phyloP scores from a whole-genome alignment of 2,797 vertebrate genomes.

The Phoxinus dragarum region DNA sequence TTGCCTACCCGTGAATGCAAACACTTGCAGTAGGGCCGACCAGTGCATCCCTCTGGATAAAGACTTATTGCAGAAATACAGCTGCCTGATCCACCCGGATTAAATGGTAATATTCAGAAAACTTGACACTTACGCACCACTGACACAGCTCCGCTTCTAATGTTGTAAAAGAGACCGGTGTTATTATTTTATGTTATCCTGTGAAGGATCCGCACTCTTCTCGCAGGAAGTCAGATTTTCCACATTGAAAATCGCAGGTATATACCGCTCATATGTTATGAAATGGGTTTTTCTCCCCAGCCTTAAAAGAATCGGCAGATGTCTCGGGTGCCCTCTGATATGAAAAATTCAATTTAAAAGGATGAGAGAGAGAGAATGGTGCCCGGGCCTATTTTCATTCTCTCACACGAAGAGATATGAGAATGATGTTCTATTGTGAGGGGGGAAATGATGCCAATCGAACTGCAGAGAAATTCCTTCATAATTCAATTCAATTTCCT shows the following conservation, averaged over 20 bases:
- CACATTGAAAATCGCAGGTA: conserved; percentile 47
- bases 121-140: conserved; percentile 13
- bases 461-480: conserved; percentile 82
- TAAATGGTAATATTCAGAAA: conserved; percentile 49
- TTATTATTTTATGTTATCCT: conserved; percentile 41
- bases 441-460: conserved; percentile 85
- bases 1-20: conserved; percentile 36
- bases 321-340: conserved; percentile 83
- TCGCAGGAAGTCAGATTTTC: conserved; percentile 46
- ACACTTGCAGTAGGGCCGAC: conserved; percentile 21
- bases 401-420: conserved; percentile 83
- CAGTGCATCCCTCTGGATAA: conserved; percentile 20
- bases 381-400: conserved; percentile 82
- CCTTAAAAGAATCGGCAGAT: conserved; percentile 81
- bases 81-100: conserved; percentile 39
- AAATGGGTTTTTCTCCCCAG: conserved; percentile 62
- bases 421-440: conserved; percentile 85
- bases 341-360: conserved; percentile 89
- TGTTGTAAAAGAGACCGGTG: conserved; percentile 20
- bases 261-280: conserved; percentile 53
- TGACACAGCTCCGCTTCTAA: conserved; percentile 23
- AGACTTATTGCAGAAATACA: conserved; percentile 20
- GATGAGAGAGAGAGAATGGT: conserved; percentile 83
- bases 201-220: conserved; percentile 10
- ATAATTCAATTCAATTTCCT: conserved; percentile 87